Base-by-base conservation (phyloP, 2,888 invertebrate species). In the Atherix ibis region DNA sequence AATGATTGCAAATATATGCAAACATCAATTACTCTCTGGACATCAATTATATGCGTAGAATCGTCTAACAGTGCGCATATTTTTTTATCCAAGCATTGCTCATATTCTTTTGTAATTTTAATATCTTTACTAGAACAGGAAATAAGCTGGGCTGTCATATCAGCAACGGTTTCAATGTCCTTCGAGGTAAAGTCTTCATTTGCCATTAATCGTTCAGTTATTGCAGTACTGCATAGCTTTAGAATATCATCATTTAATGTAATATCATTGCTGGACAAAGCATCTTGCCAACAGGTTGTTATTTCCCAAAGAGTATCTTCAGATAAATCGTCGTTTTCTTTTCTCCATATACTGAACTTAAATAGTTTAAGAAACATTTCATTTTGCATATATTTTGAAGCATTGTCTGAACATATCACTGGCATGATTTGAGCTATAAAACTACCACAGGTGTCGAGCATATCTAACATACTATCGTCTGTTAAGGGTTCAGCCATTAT, bases 271-370 rank as follows among this genome's bases (percentile, higher is more conserved):
- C 54, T 54, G 2, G 58, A 56, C 4, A 70, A 43, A 5, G 64
- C 64, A 52, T 70, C 70, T 47, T 67, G 69, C 71, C 72, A 71
- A 26, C 70, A 64, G 12, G 67, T 64, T 14, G 64, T 66, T 25
- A 66, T 56, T 53, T 71, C 72, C 62, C 64, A 62, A 44, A 70
- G 54, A 9, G 70, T 68, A 41, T 68, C 70, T 37, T 55, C 53
- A 0, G 55, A 54, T 12, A 60, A 41, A 38, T 48, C 47, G 31
- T 56, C 52, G 32, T 47, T 51, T n/a, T 49, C 43, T 8, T 46
- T 49, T 2, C 49, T 49, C 37, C 58, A 54, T 37, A 66, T 55
- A 24, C 63, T 62, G 27, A 69, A 57, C 41, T 54, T 52, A 41
- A 65, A 68, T 16, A 70, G 46, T 12, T 58, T 54, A 4, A 68